These are phyloP conservation scores for Auanema sp. DNA, from an alignment of 2,888 invertebrate species.

Conservation along the genomic window DNA sequence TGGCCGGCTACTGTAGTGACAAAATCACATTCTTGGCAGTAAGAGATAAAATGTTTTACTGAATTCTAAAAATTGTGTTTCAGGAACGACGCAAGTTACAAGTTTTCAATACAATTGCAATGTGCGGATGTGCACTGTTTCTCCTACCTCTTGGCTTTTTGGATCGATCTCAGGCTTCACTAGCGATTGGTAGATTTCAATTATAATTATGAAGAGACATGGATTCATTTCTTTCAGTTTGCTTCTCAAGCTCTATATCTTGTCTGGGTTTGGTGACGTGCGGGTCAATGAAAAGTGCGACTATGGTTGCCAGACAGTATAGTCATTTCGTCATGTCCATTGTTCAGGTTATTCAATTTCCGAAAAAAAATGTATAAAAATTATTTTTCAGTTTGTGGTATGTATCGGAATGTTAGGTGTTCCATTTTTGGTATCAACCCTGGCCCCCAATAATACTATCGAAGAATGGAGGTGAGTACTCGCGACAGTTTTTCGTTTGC, in stretches of 20 bases:
- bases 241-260: slow-evolving; percentile 35
- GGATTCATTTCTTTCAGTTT: slow-evolving; percentile 8
- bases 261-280: slow-evolving; percentile 42
- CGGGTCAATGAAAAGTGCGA: slow-evolving; percentile 44
- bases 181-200: slow-evolving; percentile 14
- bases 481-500: neutral
- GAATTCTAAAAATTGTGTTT: neutral
- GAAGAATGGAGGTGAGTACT: slow-evolving; percentile 41
- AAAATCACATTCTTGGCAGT: slow-evolving; percentile 33
- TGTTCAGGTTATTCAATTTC: slow-evolving; percentile 33
- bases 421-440: slow-evolving; percentile 33
- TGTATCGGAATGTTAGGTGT: slow-evolving; percentile 39
- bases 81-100: slow-evolving; percentile 39
- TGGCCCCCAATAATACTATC: slow-evolving; percentile 43
- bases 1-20: slow-evolving; percentile 40
- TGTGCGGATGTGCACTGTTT: slow-evolving; percentile 43
- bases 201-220: no score
- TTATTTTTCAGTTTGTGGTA: slow-evolving; percentile 34
- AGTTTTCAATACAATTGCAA: slow-evolving; percentile 46
- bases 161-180: slow-evolving; percentile 16
- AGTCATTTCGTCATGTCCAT: slow-evolving; percentile 47
- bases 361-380: neutral
- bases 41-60: slow-evolving; percentile 6
- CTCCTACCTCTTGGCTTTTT: slow-evolving; percentile 46
- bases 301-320: slow-evolving; percentile 42